Evolutionary conservation across 2,113 vertebrate genomes (phyloP), one percentile per base, ranked within the genome.

Genomic region (Holacanthus passer): DNA sequence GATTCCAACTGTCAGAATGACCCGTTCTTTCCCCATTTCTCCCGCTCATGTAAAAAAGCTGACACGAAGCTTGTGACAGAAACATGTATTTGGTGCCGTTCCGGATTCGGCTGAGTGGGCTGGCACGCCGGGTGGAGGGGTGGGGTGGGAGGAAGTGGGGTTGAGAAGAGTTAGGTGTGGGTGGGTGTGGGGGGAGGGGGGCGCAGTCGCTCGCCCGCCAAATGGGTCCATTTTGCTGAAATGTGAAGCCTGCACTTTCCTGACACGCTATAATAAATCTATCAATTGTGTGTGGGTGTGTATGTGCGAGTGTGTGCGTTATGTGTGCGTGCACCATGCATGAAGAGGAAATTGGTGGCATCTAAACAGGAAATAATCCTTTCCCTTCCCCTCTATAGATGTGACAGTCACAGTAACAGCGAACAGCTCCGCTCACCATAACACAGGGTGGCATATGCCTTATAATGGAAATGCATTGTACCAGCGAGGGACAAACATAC

Each of bases 11-110:
- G 91, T 90, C 92, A 90, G 87, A 93, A 90, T 92, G 88, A 91
- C 85, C 91, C 63, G 79, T 83, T 91, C 86, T 79, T 68, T 70
- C 83, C 83, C 84, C 90, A 89, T 87, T 90, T 88, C 87, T 79
- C 75, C 73, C 41, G 83, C 84, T 88, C 77, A 39, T 76, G 85
- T 82, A 90, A 91, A 86, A 87, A 86, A 90, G 76, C 88, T 93
- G 92, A 93, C 86, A 91, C 55, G 79, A 88, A 87, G 85, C 90
- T 90, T 90, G 91, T 94, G 93, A 94, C 93, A 94, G 93, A 93
- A 93, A 92, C 91, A 93, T 88, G 91, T 87, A 92, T 91, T 89
- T 50, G 82, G 88, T 90, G 87, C 73, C 83, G 58, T 80, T 88
- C 74, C 41, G 59, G 89, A 92, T 92, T 83, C 64, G 69, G 85